Conservation (phyloP, 2,888 invertebrate genomes). For the Caenorhabditis sp. region DNA sequence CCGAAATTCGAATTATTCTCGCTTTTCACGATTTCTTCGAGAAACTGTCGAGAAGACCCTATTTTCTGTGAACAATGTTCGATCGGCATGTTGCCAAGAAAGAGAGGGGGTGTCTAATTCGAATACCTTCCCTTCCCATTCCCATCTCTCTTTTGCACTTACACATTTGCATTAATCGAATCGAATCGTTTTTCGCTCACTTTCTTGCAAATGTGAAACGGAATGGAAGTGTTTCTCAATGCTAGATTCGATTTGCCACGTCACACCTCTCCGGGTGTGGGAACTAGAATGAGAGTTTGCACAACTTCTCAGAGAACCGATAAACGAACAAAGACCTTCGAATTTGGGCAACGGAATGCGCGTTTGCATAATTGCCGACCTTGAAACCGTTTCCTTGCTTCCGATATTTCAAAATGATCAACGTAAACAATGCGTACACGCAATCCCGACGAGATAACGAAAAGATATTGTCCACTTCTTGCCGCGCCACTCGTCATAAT, state of each 20-base stretch:
- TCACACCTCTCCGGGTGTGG: slow-evolving; percentile 38
- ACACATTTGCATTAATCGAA: slow-evolving; percentile 37
- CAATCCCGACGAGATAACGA: no score
- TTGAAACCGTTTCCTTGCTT: slow-evolving; percentile 16
- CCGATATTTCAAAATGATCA: slow-evolving; percentile 34
- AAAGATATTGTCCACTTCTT: no score
- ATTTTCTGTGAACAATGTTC: no score
- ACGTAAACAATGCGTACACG: slow-evolving; percentile 40
- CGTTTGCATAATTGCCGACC: slow-evolving; percentile 46
- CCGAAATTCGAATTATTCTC: no score
- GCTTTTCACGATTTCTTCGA: no score
- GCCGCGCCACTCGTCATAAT: slow-evolving; percentile 42
- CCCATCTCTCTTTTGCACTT: background rate
- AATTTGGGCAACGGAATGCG: slow-evolving; percentile 26
- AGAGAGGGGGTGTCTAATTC: no score
- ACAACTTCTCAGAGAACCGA: slow-evolving; percentile 37
- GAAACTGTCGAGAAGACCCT: no score
- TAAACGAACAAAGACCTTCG: no score
- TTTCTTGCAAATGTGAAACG: slow-evolving; percentile 10
- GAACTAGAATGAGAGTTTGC: slow-evolving; percentile 24
- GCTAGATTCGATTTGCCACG: no score
- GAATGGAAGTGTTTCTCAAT: slow-evolving; percentile 20
- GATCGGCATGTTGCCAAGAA: no score
- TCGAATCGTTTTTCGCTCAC: slow-evolving; percentile 9
- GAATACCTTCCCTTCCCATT: background rate